phyloP scores from a whole-genome alignment of 2,797 vertebrate genomes.

The Melanotaenia boesemani region DNA sequence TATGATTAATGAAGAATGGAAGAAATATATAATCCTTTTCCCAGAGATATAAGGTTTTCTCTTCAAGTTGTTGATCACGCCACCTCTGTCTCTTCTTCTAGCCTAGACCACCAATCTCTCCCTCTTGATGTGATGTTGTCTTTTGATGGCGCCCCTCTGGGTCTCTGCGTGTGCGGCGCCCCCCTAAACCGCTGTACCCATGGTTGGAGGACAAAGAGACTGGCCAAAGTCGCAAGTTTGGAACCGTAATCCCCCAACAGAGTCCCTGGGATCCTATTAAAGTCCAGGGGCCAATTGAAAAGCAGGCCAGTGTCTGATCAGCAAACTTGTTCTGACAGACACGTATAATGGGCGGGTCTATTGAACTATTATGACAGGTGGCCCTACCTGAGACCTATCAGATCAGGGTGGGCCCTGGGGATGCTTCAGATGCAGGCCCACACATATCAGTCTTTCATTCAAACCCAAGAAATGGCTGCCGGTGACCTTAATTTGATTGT shows the following conservation, averaged over 20 bases:
- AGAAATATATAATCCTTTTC: constrained; percentile 55
- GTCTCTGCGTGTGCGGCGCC: constrained; percentile 48
- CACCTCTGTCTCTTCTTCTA: constrained; percentile 16
- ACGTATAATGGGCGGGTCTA: constrained; percentile 46
- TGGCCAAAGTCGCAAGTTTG: constrained; percentile 79
- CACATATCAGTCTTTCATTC: background rate
- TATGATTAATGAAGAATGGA: constrained; percentile 3
- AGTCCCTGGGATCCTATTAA: constrained; percentile 85
- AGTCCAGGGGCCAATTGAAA: constrained; percentile 81
- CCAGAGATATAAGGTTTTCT: constrained; percentile 23
- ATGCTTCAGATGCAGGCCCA: background rate
- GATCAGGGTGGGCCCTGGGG: constrained; percentile 4
- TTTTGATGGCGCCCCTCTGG: constrained; percentile 62
- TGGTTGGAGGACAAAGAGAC: constrained; percentile 76
- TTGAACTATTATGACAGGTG: constrained; percentile 53
- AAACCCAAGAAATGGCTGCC: background rate
- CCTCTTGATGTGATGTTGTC: constrained; percentile 50
- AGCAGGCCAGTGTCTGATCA: constrained; percentile 85
- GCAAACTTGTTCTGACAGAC: constrained; percentile 80
- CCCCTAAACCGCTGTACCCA: constrained; percentile 82
- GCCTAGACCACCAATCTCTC: constrained; percentile 44
- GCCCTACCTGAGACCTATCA: constrained; percentile 45
- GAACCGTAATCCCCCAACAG: constrained; percentile 78
- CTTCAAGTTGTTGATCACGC: constrained; percentile 24
- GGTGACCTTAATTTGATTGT: background rate